Evolutionary conservation across 2,888 invertebrate genomes (phyloP).

Genomic region (Polymixis lichenea): DNA sequence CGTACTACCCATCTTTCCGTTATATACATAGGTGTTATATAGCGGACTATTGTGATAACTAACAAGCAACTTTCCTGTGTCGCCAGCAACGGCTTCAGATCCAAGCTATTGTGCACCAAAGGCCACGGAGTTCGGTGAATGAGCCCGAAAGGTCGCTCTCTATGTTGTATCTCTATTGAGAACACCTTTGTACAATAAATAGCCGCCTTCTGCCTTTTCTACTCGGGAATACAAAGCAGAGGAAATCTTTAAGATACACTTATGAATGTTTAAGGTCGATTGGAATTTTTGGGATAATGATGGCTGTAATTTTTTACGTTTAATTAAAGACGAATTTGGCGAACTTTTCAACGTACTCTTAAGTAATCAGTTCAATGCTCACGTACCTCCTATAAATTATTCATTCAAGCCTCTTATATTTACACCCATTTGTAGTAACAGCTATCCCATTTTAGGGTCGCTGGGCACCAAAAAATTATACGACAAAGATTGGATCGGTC

Average conservation of each 20-base stretch:
- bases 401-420: slow-evolving; percentile 15
- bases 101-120: slow-evolving; percentile 81
- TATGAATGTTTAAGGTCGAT: slow-evolving; percentile 42
- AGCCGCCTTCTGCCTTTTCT: slow-evolving; percentile 72
- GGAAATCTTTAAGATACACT: slow-evolving; percentile 60
- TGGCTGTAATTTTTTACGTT: slow-evolving; percentile 4
- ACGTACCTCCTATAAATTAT: slow-evolving; percentile 24
- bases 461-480: slow-evolving; percentile 24
- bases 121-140: slow-evolving; percentile 82
- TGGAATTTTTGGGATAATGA: slow-evolving; percentile 38
- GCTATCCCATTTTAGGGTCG: slow-evolving; percentile 21
- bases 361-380: not conserved
- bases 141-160: slow-evolving; percentile 81
- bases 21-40: slow-evolving; percentile 31
- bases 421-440: slow-evolving; percentile 24
- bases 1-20: slow-evolving; percentile 24
- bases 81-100: slow-evolving; percentile 73
- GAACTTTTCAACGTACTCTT: not conserved
- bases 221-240: slow-evolving; percentile 62
- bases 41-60: slow-evolving; percentile 64
- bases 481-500: slow-evolving; percentile 19
- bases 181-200: slow-evolving; percentile 77
- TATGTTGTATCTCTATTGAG: slow-evolving; percentile 81
- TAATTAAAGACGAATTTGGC: not conserved
- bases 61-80: slow-evolving; percentile 72